Conservation (phyloP, 37 sponge, comb jelly and placozoan species). For the Chondrilla cf. caribensis region DNA sequence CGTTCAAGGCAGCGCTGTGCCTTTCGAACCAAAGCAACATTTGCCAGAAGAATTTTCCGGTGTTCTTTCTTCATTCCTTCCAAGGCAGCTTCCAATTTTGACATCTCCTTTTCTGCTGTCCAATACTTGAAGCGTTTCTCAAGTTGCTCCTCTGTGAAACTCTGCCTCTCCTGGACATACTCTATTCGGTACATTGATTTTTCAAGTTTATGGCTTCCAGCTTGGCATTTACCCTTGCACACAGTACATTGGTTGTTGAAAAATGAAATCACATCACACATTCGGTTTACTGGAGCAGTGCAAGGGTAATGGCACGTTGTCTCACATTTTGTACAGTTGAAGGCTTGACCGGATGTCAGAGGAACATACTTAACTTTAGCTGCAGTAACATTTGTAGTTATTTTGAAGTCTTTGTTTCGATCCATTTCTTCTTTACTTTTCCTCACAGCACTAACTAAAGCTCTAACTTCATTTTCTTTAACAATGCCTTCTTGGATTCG, state of each 20-base stretch:
- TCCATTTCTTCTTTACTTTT: slow-evolving; percentile 34
- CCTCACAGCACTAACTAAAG: slow-evolving; percentile 34
- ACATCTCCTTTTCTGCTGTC: slow-evolving; percentile 26
- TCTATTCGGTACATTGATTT: no score
- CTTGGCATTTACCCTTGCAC: neutral
- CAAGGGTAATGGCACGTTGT: slow-evolving; percentile 23
- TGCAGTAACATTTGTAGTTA: neutral
- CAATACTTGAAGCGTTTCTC: slow-evolving; percentile 45
- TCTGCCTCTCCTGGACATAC: slow-evolving; percentile 45
- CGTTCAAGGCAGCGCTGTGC: no score
- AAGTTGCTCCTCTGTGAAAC: slow-evolving; percentile 30
- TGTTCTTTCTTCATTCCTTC: no score
- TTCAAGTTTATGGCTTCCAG: no score
- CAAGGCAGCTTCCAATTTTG: slow-evolving; percentile 25
- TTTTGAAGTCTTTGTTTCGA: slow-evolving; percentile 24
- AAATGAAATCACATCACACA: neutral
- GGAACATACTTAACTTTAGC: neutral
- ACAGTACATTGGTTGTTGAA: neutral
- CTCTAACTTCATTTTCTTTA: slow-evolving; percentile 36
- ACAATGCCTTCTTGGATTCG: slow-evolving; percentile 28
- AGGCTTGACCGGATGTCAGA: neutral
- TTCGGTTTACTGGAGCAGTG: neutral
- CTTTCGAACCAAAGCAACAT: no score
- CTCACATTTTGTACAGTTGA: slow-evolving; percentile 18
- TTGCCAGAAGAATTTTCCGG: no score